These are phyloP conservation scores for Lithophane leautieri DNA, from an alignment of 2,888 invertebrate species.

Conservation along the genomic window DNA sequence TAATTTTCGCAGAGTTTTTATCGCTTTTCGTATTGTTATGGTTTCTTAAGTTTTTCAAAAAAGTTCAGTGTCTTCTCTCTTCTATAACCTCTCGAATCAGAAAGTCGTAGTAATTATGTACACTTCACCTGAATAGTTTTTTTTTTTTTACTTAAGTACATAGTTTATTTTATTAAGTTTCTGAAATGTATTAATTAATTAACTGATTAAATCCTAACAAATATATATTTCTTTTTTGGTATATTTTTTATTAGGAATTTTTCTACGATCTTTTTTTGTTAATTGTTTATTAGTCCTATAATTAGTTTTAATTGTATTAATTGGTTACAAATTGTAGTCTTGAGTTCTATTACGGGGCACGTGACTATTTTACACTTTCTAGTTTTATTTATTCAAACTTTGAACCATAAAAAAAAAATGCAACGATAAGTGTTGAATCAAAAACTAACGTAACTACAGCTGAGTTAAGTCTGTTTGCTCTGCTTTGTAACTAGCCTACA, in stretches of 20 bases:
- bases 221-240: no score
- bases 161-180: no score
- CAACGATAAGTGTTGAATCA: background rate
- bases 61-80: background rate
- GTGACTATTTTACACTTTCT: background rate
- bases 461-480: background rate
- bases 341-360: slow-evolving; percentile 3
- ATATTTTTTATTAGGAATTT: no score
- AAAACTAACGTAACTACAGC: background rate
- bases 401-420: background rate
- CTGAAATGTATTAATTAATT: no score
- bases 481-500: background rate
- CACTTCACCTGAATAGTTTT: background rate
- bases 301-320: slow-evolving; percentile 16
- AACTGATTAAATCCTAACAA: no score
- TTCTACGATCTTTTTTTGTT: no score
- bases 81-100: slow-evolving; percentile 8
- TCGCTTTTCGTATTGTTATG: slow-evolving; percentile 41
- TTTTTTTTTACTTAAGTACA: no score
- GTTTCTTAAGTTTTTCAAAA: slow-evolving; percentile 25
- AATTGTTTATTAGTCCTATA: no score
- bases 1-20: slow-evolving; percentile 63
- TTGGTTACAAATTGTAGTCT: slow-evolving; percentile 18
- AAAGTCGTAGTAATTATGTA: slow-evolving; percentile 16
- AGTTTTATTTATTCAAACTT: background rate